Percentiles rank a stretch among this genome's conserved stretches.
phyloP scores from a whole-genome alignment of 2,797 vertebrate species.

The Leptoclinus maculatus region DNA sequence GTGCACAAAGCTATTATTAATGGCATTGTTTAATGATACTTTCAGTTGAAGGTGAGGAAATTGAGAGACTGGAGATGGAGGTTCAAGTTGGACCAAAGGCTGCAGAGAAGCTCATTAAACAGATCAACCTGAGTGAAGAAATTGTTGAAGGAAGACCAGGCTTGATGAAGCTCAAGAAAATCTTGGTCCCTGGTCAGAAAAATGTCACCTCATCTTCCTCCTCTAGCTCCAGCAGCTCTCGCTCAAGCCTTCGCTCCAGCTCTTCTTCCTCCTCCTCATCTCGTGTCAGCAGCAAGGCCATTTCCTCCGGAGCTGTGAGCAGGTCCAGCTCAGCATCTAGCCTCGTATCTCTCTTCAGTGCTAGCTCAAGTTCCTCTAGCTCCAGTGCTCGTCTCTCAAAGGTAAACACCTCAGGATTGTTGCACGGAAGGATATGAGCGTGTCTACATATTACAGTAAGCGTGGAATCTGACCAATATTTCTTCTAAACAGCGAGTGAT shows the following conservation, averaged over 20 bases:
- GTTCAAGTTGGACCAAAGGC: constrained; percentile 83
- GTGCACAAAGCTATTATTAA: background rate
- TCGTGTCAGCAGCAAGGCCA: constrained; percentile 3
- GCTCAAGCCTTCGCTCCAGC: constrained; percentile 45
- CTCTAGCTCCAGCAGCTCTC: constrained; percentile 65
- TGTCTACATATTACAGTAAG: background rate
- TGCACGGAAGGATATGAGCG: background rate
- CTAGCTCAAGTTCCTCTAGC: constrained; percentile 71
- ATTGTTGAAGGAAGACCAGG: constrained; percentile 58
- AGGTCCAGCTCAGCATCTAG: constrained; percentile 66
- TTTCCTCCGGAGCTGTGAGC: constrained; percentile 33
- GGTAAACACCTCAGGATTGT: constrained; percentile 43
- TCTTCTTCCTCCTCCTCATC: constrained; percentile 56
- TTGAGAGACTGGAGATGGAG: constrained; percentile 86
- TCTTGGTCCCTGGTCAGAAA: constrained; percentile 68
- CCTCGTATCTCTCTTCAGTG: constrained; percentile 63
- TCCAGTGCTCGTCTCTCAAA: constrained; percentile 32
- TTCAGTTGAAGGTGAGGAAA: constrained; percentile 72
- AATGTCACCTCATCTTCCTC: constrained; percentile 55
- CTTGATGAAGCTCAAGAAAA: constrained; percentile 82
- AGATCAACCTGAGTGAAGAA: constrained; percentile 69
- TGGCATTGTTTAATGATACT: background rate
- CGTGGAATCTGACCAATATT: constrained; percentile 13
- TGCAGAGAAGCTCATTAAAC: constrained; percentile 81
- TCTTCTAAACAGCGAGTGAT: constrained; percentile 48